Evolutionary conservation across 2,113 vertebrate genomes (phyloP).

Genomic region (Indicator maculatus): DNA sequence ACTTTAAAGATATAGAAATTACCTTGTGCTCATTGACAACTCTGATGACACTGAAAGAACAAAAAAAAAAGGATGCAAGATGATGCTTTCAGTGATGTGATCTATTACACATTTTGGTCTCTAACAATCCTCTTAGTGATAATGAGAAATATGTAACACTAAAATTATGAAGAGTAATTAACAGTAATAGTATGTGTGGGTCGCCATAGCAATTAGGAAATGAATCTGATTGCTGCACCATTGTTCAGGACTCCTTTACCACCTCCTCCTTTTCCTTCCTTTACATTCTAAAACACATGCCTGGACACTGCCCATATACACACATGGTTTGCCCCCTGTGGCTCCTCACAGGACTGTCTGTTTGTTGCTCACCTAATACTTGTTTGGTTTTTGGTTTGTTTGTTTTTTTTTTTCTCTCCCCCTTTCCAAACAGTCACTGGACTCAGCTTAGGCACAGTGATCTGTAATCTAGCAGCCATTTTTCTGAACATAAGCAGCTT

Average conservation of each 20-base stretch:
- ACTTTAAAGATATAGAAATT: background rate
- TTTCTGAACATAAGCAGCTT: constrained; percentile 83
- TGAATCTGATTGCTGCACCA: background rate
- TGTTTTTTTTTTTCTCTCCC: background rate
- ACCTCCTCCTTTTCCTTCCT: background rate
- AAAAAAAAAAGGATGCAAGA: background rate
- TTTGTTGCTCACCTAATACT: background rate
- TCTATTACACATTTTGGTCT: constrained; percentile 1
- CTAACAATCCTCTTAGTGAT: background rate
- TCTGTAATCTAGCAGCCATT: constrained; percentile 79
- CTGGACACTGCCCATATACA: fast-evolving
- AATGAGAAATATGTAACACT: background rate
- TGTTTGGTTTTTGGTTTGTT: constrained; percentile 34
- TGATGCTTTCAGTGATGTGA: background rate
- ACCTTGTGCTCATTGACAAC: background rate
- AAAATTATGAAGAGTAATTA: constrained; percentile 63
- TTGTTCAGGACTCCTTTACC: background rate
- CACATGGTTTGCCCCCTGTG: background rate
- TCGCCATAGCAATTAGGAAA: constrained; percentile 50
- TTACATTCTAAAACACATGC: fast-evolving
- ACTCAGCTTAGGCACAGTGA: constrained; percentile 62
- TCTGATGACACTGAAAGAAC: background rate
- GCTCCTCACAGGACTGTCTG: background rate
- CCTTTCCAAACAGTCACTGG: constrained; percentile 49
- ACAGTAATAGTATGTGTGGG: constrained; percentile 16